phyloP scores from a whole-genome alignment of 2,888 invertebrate species.

The Parelbella ahira region DNA sequence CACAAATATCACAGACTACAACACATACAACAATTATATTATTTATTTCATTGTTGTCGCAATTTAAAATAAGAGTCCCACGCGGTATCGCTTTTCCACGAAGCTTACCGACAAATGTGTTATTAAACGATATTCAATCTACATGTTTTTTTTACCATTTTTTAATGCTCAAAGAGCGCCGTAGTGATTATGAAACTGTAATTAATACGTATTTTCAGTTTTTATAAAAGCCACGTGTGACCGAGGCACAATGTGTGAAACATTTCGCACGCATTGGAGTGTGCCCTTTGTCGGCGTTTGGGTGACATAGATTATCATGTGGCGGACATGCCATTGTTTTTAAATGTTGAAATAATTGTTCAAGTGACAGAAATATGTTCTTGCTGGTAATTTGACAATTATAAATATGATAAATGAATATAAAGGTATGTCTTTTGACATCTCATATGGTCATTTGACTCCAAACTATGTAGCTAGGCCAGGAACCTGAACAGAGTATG shows the following conservation, averaged over 20 bases:
- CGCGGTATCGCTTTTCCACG: conserved; percentile 12
- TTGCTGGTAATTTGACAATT: too few relatives aligned
- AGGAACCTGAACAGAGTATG: too few relatives aligned
- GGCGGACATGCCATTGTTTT: conserved; percentile 5
- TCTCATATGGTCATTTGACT: too few relatives aligned
- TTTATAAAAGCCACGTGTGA: conserved; percentile 43
- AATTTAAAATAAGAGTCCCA: too few relatives aligned
- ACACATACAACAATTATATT: too few relatives aligned
- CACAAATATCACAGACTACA: too few relatives aligned
- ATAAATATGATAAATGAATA: too few relatives aligned
- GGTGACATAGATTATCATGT: conserved; percentile 28
- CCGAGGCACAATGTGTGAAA: conserved; percentile 52
- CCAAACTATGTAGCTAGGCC: too few relatives aligned
- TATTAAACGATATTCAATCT: conserved; percentile 20
- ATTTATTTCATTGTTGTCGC: too few relatives aligned
- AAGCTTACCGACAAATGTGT: conserved; percentile 8
- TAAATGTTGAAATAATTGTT: too few relatives aligned
- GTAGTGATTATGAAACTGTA: conserved; percentile 25
- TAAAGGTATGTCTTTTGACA: too few relatives aligned
- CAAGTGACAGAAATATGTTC: too few relatives aligned
- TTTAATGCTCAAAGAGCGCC: conserved; percentile 22
- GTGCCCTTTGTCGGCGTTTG: conserved; percentile 47
- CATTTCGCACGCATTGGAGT: conserved; percentile 55
- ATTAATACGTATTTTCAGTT: conserved; percentile 34
- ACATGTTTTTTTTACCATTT: conserved; percentile 4